Evolutionary conservation across 2,797 vertebrate genomes (phyloP).

Genomic region (Microtus californicus): DNA sequence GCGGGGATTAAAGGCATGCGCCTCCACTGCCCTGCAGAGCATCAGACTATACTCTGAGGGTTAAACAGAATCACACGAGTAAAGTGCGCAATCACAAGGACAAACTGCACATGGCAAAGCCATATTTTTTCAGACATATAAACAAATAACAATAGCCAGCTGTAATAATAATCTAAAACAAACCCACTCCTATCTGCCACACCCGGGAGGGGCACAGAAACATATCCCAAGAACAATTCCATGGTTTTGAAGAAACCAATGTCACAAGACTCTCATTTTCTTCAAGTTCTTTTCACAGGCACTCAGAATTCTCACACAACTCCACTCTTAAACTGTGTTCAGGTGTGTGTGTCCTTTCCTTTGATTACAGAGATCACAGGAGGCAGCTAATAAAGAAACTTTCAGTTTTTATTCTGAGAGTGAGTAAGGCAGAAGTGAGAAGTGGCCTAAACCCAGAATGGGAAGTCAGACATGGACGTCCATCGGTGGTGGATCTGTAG

Average conservation of each 20-base stretch:
- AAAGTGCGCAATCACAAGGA: not conserved
- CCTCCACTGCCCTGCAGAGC: not conserved
- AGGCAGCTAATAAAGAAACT: not conserved
- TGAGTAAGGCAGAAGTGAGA: not conserved
- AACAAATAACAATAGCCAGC: not conserved
- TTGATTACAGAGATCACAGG: not conserved
- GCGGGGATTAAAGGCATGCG: not conserved
- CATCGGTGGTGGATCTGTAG: fast-evolving
- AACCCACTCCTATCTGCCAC: not conserved
- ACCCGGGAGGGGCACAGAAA: not conserved
- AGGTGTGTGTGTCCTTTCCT: not conserved
- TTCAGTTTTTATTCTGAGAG: not conserved
- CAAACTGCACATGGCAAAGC: not conserved
- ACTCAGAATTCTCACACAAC: not conserved
- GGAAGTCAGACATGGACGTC: not conserved
- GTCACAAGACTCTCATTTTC: not conserved
- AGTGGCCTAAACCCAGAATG: not conserved
- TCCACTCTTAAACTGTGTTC: not conserved
- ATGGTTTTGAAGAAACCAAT: not conserved
- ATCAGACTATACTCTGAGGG: not conserved
- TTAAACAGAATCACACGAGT: not conserved
- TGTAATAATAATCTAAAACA: not conserved
- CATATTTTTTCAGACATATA: not conserved
- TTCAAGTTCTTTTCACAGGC: not conserved
- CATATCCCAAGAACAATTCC: too few species aligned